Percentiles rank a stretch among this genome's conserved stretches.
Evolutionary conservation across 1,140 invertebrate species (phyloP).

Genomic region (Galleria mellonella): DNA sequence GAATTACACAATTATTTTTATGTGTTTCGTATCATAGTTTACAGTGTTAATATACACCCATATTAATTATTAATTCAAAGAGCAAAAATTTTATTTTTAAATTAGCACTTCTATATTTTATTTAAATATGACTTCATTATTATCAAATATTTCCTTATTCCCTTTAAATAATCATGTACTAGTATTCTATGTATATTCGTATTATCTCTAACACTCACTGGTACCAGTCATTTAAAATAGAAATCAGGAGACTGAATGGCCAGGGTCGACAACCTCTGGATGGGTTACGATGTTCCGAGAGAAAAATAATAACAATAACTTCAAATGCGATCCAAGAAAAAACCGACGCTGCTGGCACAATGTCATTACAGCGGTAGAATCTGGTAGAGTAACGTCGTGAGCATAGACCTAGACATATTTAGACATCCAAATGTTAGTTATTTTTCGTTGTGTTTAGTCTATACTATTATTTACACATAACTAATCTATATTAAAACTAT

Average conservation of each 20-base stretch:
- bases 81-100: no score
- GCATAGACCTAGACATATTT: constrained; percentile 30
- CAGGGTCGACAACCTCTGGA: constrained; percentile 42
- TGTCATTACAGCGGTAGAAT: constrained; percentile 54
- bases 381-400: constrained; percentile 20
- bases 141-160: background rate
- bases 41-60: no score
- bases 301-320: constrained; percentile 69
- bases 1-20: no score
- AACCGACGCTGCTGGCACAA: constrained; percentile 54
- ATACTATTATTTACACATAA: background rate
- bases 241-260: background rate
- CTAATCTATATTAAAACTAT: background rate
- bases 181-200: no score
- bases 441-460: background rate
- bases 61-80: no score
- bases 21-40: no score
- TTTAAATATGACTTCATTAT: no score
- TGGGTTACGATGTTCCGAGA: constrained; percentile 29
- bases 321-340: constrained; percentile 66
- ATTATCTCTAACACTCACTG: background rate
- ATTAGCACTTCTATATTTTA: no score
- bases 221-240: no score
- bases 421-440: constrained; percentile 5
- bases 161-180: no score